Evolutionary conservation across 2,797 vertebrate genomes (phyloP).

Genomic region (Heliangelus exortis): DNA sequence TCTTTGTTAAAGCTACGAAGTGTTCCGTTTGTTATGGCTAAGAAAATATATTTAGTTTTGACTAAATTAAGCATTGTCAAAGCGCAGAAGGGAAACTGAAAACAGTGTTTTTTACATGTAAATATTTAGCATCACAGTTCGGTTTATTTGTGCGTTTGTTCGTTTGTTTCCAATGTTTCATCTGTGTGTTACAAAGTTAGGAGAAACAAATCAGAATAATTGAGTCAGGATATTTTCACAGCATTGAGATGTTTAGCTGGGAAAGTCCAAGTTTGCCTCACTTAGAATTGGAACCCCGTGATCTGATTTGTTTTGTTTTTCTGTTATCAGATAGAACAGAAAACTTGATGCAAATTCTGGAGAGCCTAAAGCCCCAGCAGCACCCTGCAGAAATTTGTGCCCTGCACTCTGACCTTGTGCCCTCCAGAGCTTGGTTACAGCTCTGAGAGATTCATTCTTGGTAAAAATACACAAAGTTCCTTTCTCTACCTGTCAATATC

Average conservation of each 20-base stretch:
- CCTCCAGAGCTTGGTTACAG: accelerated
- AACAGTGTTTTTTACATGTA: not conserved
- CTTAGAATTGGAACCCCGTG: not conserved
- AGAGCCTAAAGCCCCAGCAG: not conserved
- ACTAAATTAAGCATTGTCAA: not conserved
- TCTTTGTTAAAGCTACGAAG: not conserved
- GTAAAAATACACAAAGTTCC: accelerated
- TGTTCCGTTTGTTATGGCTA: not conserved
- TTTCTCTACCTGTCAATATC: not conserved
- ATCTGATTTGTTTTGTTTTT: slow-evolving; percentile 5
- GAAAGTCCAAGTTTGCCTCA: not conserved
- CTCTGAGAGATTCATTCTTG: not conserved
- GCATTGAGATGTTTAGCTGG: not conserved
- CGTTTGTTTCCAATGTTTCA: not conserved
- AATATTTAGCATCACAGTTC: not conserved
- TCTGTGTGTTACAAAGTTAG: not conserved
- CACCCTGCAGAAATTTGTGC: not conserved
- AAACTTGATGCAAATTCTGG: slow-evolving; percentile 38
- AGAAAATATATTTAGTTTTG: not conserved
- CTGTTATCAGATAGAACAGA: slow-evolving; percentile 12
- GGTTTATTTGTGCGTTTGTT: not conserved
- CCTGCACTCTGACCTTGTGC: not conserved
- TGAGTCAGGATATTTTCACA: slow-evolving; percentile 26
- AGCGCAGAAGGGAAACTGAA: not conserved
- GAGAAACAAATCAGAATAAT: not conserved